Base-by-base conservation (phyloP, 2,113 vertebrate genomes). In the human (Homo sapiens) region DNA sequence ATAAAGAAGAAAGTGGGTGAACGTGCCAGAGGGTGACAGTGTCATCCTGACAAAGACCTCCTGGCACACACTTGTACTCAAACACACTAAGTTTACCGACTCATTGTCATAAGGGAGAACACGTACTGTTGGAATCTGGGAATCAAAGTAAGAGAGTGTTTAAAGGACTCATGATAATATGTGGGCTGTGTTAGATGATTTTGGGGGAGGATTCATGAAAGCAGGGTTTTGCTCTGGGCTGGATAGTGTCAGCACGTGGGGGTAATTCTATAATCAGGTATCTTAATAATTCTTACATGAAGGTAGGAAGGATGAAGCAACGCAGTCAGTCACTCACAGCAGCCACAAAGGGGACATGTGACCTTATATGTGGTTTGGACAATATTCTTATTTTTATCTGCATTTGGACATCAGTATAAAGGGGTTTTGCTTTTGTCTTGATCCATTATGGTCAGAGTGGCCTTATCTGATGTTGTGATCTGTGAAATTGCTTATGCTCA, bases 41-140 rank as follows among this genome's bases (percentile, higher is more conserved):
- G 22, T 52, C 16, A 22, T 52, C 59, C 70, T 35, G 14, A 30
- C 6, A 17, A 72, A 84, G 52, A 57, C 14, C 57, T 18, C 32
- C 25, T 50, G 40, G 68, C 38, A 57, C 14, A 22, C 18, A 23
- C 45, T 5, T 73, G 3, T 1, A 22, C 14, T 48, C 59, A 68
- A 43, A 76, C 50, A 79, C 1, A 0, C 1, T 6, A 3, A 17
- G 25, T 25, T 32, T 48, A 38, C 10, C 4, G 9, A 52, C 50
- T 93, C 38, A 17, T 3, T 22, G 17, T 25, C 55, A 10, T 30
- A 81, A 30, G 12, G 3, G 14, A 73, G 55, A 61, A 78, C 0
- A 3, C 48, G 20, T 10, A 25, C 32, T 18, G 0, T 2, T 22
- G 40, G 20, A 23, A 59, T 32, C 85, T 5, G 16, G 55, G 66